Percentiles rank a stretch among this genome's conserved stretches.
Evolutionary conservation across 2,888 invertebrate genomes (phyloP).

Genomic region (Meiosimyza decipiens): DNA sequence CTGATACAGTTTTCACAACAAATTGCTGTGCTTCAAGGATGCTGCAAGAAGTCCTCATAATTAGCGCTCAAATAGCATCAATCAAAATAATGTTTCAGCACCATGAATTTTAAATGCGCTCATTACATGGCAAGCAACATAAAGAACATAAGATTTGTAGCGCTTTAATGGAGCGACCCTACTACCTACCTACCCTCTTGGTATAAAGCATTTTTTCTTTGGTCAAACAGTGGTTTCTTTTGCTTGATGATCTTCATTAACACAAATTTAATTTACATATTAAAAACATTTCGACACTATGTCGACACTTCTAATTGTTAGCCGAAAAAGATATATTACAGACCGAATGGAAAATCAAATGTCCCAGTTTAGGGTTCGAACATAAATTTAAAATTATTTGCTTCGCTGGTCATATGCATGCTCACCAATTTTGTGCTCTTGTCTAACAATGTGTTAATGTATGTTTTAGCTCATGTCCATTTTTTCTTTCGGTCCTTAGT

Average conservation of each 20-base stretch:
- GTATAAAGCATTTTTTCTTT: conserved; percentile 36
- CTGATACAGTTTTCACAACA: conserved; percentile 26
- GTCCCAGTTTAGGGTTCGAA: conserved; percentile 40
- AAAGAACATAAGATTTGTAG: conserved; percentile 10
- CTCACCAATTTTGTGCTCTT: conserved; percentile 2
- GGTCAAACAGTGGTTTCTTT: conserved; percentile 6
- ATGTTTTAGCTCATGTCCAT: neutral
- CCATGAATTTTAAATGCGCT: conserved; percentile 44
- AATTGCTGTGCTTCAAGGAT: conserved; percentile 36
- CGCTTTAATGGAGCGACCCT: conserved; percentile 7
- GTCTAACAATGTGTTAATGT: conserved; percentile 30
- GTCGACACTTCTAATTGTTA: conserved; percentile 23
- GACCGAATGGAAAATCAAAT: conserved; percentile 50
- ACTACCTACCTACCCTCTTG: neutral
- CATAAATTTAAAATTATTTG: conserved; percentile 38
- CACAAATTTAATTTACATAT: conserved; percentile 55
- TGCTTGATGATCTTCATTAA: conserved; percentile 30
- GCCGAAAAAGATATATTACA: conserved; percentile 48
- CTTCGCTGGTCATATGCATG: conserved; percentile 19
- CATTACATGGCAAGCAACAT: conserved; percentile 44
- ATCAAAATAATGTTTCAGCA: conserved; percentile 46
- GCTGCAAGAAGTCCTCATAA: conserved; percentile 27
- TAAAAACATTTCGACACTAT: conserved; percentile 53
- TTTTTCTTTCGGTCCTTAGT: too few relatives aligned
- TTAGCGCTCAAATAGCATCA: conserved; percentile 50